phyloP scores from a whole-genome alignment of 2,797 vertebrate species.

The Chloroceryle amazona region DNA sequence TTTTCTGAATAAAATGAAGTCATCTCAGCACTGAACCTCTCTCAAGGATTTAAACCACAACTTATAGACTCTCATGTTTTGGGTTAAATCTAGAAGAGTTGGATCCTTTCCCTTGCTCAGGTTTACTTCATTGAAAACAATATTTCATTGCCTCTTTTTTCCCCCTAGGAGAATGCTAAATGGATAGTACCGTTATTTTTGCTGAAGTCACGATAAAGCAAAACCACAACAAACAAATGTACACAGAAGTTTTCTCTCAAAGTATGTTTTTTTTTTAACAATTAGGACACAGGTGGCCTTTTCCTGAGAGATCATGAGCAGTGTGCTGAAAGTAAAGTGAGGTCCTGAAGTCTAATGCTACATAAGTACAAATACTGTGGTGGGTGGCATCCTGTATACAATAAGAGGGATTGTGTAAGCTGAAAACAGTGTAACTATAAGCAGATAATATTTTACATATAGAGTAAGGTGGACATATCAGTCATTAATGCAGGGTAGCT shows the following conservation, averaged over 20 bases:
- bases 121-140: not conserved
- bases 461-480: not conserved
- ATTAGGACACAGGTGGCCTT: not conserved
- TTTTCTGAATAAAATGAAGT: not conserved
- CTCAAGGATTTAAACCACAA: not conserved
- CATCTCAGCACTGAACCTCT: not conserved
- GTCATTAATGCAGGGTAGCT: not conserved
- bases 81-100: not conserved
- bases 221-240: not conserved
- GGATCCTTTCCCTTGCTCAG: not conserved
- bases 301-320: not conserved
- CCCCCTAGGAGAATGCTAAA: not conserved
- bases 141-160: not conserved
- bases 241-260: not conserved
- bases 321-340: not conserved
- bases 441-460: not conserved
- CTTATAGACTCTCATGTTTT: not conserved
- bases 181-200: not conserved
- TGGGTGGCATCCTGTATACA: accelerated
- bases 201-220: not conserved
- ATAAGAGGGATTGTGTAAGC: not conserved
- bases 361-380: not conserved
- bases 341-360: not conserved
- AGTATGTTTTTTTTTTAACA: not conserved
- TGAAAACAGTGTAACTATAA: not conserved